Base-by-base conservation (phyloP, 2,113 vertebrate species). In the Poeciliopsis prolifica region DNA sequence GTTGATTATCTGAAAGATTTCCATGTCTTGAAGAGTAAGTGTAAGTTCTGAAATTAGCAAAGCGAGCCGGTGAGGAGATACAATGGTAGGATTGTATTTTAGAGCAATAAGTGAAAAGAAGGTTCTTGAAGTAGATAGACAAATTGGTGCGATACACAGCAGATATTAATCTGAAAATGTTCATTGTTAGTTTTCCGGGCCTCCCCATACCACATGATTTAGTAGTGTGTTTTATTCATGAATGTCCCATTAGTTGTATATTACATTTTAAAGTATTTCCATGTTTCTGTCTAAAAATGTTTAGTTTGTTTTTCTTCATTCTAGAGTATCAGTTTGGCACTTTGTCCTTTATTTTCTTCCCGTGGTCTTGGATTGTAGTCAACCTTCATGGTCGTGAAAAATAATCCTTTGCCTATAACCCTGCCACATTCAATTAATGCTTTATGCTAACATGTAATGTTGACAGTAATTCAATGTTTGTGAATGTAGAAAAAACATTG, bases 1-100 rank as follows among this genome's bases (percentile, higher is more conserved):
- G 72, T 77, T 78, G 58, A 24, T 70, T 79, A 71, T 81, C 17
- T 54, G 65, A 78, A 70, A 17, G n/a, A 63, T 78, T 48, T 62
- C n/a, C 24, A 24, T 35, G 62, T 64, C 22, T 58, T 58, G 51
- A 58, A 58, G 17, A 58, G 14, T 48, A 48, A 9, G 24, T 58
- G 51, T n/a, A 58, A 58, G n/a, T 58, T 58, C 51, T n/a, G 24
- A 58, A 48, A n/a, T 5, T 60, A 65, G 9, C 10, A 3, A 2
- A 48, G 35, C 61, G 29, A 24, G 35, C 3, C 19, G n/a, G 31
- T 62, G 69, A 65, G 14, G 44, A 17, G 17, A 19, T 48, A 15
- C 6, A 17, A 19, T 6, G 17, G 1, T 17, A 19, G 44, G 44
- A 19, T 17, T 19, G 44, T 48, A 48, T 48, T 48, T 19, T 19